Evolutionary conservation across 2,888 invertebrate genomes (phyloP).

Genomic region (Melinaea marsaeus): DNA sequence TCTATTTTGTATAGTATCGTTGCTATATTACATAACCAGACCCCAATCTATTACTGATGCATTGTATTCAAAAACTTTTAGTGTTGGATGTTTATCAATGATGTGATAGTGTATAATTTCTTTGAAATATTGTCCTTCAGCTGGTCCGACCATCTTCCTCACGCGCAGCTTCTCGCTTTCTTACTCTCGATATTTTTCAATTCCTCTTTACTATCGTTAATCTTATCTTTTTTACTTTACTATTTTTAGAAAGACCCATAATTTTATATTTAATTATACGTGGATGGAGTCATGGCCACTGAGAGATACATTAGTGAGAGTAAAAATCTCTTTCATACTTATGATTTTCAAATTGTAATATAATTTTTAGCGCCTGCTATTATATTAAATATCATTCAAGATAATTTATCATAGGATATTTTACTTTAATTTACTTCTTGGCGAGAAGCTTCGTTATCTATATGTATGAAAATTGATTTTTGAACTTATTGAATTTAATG

Average conservation of each 20-base stretch:
- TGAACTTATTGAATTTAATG: neutral
- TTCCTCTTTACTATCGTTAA: too few species aligned
- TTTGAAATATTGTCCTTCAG: too few species aligned
- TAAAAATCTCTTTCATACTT: neutral
- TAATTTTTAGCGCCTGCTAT: neutral
- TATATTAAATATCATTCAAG: neutral
- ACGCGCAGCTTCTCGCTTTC: too few species aligned
- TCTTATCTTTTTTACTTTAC: neutral
- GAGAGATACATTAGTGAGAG: neutral
- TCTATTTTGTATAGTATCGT: too few species aligned
- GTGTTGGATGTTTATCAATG: too few species aligned
- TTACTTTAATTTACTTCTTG: neutral
- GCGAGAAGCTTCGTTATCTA: too few species aligned
- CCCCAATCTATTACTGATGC: too few species aligned
- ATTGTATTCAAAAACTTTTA: too few species aligned
- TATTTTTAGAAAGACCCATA: neutral
- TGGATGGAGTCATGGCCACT: neutral
- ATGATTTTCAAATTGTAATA: neutral
- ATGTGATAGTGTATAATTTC: too few species aligned
- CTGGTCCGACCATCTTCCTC: too few species aligned
- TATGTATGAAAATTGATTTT: neutral
- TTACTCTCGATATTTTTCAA: too few species aligned
- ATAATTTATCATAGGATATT: neutral
- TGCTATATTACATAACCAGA: too few species aligned
- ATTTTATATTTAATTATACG: neutral